phyloP scores from a whole-genome alignment of 2,888 invertebrate genomes.

The Clepsis dumicolana region DNA sequence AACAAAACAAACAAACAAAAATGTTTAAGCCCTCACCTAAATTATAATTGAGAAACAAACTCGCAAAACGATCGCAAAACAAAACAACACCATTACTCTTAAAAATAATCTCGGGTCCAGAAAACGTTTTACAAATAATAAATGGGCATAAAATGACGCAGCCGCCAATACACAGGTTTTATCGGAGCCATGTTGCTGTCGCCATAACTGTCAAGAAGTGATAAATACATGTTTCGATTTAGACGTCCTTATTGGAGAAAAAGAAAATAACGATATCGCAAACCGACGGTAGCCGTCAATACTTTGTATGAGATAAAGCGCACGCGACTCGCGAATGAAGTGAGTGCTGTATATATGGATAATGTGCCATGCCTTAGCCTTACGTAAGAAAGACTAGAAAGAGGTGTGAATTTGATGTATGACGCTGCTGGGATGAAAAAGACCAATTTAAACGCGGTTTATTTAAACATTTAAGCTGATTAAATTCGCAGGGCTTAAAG shows the following conservation, averaged over 20 bases:
- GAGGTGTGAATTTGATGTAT: too few relatives aligned
- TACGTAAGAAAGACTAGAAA: too few relatives aligned
- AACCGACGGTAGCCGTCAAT: constrained; percentile 64
- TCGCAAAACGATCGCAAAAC: constrained; percentile 6
- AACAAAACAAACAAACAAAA: neutral
- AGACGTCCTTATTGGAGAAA: constrained; percentile 44
- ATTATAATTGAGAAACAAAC: constrained; percentile 8
- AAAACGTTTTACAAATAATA: constrained; percentile 37
- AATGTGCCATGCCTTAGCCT: neutral
- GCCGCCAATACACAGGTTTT: constrained; percentile 42
- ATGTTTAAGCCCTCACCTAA: neutral
- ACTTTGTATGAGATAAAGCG: constrained; percentile 56
- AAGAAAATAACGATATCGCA: constrained; percentile 54
- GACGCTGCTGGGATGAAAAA: too few relatives aligned
- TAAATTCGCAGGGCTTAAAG: too few relatives aligned
- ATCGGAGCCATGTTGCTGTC: constrained; percentile 49
- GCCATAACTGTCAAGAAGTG: constrained; percentile 46
- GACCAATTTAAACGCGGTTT: too few relatives aligned
- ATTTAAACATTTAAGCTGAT: too few relatives aligned
- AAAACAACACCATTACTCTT: constrained; percentile 2
- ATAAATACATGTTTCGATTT: constrained; percentile 45
- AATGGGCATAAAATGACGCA: constrained; percentile 38
- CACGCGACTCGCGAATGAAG: constrained; percentile 49
- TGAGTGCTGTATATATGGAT: constrained; percentile 3
- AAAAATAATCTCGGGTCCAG: constrained; percentile 2